Evolutionary conservation across 2,888 invertebrate species (phyloP).

Genomic region (Phasia obesa): DNA sequence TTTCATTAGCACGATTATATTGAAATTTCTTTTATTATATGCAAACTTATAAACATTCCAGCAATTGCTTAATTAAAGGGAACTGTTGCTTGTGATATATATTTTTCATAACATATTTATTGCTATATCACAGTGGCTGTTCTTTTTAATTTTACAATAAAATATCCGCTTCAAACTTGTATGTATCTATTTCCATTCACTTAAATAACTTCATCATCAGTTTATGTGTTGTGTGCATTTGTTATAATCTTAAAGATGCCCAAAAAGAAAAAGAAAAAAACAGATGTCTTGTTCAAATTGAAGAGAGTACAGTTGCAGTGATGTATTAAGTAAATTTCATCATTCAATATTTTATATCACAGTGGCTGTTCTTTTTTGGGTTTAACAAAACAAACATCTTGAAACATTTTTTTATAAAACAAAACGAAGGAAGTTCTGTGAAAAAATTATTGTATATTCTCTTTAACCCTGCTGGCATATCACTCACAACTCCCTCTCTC

Average conservation of each 20-base stretch:
- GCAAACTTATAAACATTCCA: background rate
- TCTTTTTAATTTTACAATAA: conserved; percentile 79
- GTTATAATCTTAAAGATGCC: background rate
- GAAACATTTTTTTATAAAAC: conserved; percentile 9
- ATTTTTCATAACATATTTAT: background rate
- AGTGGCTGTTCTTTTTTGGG: conserved; percentile 76
- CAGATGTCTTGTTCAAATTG: conserved; percentile 59
- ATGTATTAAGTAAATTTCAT: conserved; percentile 65
- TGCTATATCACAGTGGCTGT: conserved; percentile 82
- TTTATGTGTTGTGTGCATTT: too few relatives aligned
- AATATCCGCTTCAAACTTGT: conserved; percentile 8
- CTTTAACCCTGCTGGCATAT: background rate
- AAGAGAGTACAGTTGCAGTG: conserved; percentile 74
- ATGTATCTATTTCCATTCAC: too few relatives aligned
- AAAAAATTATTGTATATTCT: background rate
- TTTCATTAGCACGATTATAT: background rate
- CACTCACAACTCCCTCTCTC: background rate
- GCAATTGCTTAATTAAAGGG: conserved; percentile 75
- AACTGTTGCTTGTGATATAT: conserved; percentile 77
- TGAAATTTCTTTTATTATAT: background rate
- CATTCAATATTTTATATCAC: conserved; percentile 73
- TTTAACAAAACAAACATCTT: conserved; percentile 64
- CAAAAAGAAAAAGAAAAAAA: background rate
- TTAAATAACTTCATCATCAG: too few relatives aligned
- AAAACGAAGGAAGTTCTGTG: conserved; percentile 1